A percentile compares a stretch with the other conserved stretches of the same genome.
phyloP scores from a whole-genome alignment of 37 sponge, comb jelly and placozoan species.

The Axinella damicornis region DNA sequence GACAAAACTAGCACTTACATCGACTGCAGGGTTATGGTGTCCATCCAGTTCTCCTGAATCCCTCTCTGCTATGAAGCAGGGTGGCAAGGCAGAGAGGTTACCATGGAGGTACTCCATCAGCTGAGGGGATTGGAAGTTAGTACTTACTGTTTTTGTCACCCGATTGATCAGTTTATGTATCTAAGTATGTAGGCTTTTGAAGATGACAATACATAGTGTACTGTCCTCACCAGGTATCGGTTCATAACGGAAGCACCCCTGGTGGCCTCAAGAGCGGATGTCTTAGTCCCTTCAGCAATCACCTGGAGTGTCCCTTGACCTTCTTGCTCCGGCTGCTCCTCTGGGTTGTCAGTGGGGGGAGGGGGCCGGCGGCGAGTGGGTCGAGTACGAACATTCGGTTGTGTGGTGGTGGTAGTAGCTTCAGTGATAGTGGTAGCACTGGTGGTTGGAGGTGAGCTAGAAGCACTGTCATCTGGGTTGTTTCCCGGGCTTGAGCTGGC shows the following conservation, averaged over 20 bases:
- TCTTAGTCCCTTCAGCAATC: neutral
- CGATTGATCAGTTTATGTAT: too few species aligned
- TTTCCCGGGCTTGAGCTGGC: too few species aligned
- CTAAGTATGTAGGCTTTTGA: too few species aligned
- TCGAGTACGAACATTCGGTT: too few species aligned
- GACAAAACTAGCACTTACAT: neutral
- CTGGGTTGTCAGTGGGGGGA: too few species aligned
- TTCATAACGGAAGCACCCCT: neutral
- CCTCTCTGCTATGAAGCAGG: constrained; percentile 25
- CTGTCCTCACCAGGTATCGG: neutral
- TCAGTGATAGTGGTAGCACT: neutral
- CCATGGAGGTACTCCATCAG: neutral
- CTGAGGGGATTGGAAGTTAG: neutral
- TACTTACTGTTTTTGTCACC: too few species aligned
- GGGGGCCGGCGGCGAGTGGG: too few species aligned
- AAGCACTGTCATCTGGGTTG: neutral
- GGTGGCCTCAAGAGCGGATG: neutral
- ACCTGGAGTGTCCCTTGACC: too few species aligned
- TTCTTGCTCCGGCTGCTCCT: too few species aligned
- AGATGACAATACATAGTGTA: neutral
- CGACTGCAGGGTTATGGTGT: neutral
- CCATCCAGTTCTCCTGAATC: neutral
- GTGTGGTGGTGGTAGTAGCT: neutral
- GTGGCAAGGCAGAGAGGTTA: neutral
- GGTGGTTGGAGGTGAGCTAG: neutral